Base-by-base conservation (phyloP, 2,797 vertebrate genomes). In the Varecia variegata region DNA sequence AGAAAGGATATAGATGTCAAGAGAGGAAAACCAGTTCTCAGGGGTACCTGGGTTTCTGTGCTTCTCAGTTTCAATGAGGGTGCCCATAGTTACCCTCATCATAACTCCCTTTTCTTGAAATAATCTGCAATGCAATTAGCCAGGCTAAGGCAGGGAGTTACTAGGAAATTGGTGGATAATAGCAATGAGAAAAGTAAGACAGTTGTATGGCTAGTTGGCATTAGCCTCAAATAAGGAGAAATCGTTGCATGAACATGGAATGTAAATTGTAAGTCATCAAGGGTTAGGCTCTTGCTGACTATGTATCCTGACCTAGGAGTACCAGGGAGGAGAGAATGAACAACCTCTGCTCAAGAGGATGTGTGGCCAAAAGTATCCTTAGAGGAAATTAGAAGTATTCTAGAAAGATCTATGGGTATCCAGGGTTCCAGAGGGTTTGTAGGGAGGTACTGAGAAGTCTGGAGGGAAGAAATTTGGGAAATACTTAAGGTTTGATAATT, bases 401-500 rank as follows among this genome's bases (percentile, higher is more conserved):
- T 92, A 82, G 43, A 70, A 95, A 92, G 40, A 67, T 10, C 52
- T 67, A 12, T 3, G 15, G 52, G 11, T 60, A 14, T 81, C 27
- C 11, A 93, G 50, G 9, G 30, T 58, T 90, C 76, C 18, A 45
- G 50, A 82, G 2, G 3, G 8, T 40, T 65, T 58, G 18, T 20
- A 91, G 35, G 40, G 45, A 76, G 67, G 15, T 20, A 83, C 18
- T 84, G n/a, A 45, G 73, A 92, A 40, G 50, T 52, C 40, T 52
- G 58, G 43, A 50, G 74, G 40, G 15, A 92, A 94, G 47, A 88
- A 45, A 74, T 74, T 80, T 76, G 62, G 25, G 38, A 58, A 60
- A 90, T 3, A 52, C 85, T 90, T 82, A 94, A 94, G 56, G 32
- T 85, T 77, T 77, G 47, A 79, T 82, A 43, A 73, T 86, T 83